phyloP scores from a whole-genome alignment of 2,113 vertebrate genomes.

The Tragelaphus buxtoni region DNA sequence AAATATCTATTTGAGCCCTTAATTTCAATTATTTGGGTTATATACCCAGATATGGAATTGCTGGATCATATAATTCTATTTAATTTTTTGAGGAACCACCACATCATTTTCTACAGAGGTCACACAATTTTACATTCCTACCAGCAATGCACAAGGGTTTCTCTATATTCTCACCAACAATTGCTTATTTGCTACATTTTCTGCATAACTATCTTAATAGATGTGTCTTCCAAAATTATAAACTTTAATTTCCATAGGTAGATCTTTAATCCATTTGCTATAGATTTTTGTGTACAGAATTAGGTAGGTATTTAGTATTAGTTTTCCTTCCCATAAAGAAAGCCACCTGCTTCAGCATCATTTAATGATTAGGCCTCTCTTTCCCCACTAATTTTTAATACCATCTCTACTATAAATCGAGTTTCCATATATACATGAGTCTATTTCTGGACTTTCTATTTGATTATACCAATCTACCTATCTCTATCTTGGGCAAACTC shows the following conservation, averaged over 20 bases:
- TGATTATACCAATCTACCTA: neutral
- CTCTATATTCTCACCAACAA: neutral
- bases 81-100: neutral
- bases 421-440: neutral
- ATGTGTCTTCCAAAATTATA: neutral
- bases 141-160: neutral
- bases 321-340: neutral
- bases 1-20: neutral
- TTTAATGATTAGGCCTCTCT: neutral
- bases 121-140: neutral
- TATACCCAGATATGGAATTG: neutral
- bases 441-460: neutral
- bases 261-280: neutral
- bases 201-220: neutral
- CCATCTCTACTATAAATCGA: neutral
- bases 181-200: neutral
- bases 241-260: constrained; percentile 15
- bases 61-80: neutral
- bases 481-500: neutral
- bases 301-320: neutral
- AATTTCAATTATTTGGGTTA: neutral
- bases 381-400: neutral
- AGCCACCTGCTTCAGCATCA: neutral
- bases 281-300: neutral
- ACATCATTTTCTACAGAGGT: neutral